phyloP scores from a whole-genome alignment of 2,888 invertebrate species.

The Nephrotoma guestfalica region DNA sequence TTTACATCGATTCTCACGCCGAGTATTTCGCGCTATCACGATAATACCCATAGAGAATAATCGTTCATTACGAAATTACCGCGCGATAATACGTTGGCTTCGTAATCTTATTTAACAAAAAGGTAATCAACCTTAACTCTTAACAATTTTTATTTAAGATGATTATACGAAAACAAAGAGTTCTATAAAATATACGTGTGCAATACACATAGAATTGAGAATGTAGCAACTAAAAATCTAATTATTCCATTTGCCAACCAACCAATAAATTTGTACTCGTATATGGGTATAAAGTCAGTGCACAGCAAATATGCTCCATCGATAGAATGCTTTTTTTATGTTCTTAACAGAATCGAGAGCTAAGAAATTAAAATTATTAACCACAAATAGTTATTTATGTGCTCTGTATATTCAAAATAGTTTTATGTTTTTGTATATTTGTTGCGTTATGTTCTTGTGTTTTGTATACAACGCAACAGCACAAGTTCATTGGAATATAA shows the following conservation, averaged over 20 bases:
- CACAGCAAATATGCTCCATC: not conserved
- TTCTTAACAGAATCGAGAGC: not conserved
- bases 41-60: not conserved
- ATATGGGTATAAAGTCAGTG: not conserved
- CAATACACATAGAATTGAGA: not conserved
- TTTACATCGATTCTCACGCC: not conserved
- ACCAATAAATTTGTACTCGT: not conserved
- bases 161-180: not conserved
- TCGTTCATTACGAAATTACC: not conserved
- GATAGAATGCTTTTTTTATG: not conserved
- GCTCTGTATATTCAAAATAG: not conserved
- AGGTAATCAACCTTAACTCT: not conserved
- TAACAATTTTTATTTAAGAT: not conserved
- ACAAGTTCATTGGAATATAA: not conserved
- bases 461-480: not conserved
- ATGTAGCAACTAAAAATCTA: not conserved
- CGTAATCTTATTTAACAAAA: not conserved
- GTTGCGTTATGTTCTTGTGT: not conserved
- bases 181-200: not conserved
- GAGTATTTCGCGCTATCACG: not conserved
- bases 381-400: not conserved
- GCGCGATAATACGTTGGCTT: not conserved
- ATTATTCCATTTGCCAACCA: not conserved
- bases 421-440: not conserved
- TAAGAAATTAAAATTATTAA: not conserved